Base-by-base conservation (phyloP, 2,888 invertebrate genomes). In the Drosophila neotestacea region DNA sequence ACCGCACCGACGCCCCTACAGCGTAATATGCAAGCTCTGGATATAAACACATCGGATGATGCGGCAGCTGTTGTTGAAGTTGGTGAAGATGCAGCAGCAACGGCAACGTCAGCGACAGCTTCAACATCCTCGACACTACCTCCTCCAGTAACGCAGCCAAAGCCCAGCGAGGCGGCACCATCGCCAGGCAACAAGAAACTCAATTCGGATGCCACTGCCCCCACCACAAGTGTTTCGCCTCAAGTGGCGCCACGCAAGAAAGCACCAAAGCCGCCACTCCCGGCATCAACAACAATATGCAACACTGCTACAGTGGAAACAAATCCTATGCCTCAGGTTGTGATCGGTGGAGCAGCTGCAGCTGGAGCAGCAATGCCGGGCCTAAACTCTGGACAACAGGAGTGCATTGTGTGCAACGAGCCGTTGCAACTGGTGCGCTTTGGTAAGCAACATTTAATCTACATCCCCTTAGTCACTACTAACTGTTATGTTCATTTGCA, bases 351-450 rank as follows among this genome's bases (percentile, higher is more conserved):
- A 11, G 63, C 58, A 42, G 47, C 66, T 11, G 58, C 70, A 4
- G 47, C 66, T 11, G 58, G 68, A 4, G 47, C 64, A 6, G 70
- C 54, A 34, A 39, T 79, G 48, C 70, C 84, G n/a, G 56, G n/a
- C 28, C 50, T 63, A n/a, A 63, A 74, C 27, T 36, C 69, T 9
- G 85, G 88, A 9, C 90, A 89, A 22, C 86, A 81, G 30, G 95
- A 95, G 89, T 96, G 96, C 91, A 93, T 95, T 55, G 95, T 96
- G 4, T 96, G 96, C 91, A 95, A 95, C 42, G 96, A 96, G 88
- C 91, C 94, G 48, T 94, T 95, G 4, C 94, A 94, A 72, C 93
- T 95, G 70, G 95, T 96, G 4, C 93, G 93, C 59, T 94, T 96
- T 85, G 77, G 77, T 77, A 77, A 22, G 78, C 5, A 22, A 11